phyloP scores from a whole-genome alignment of 2,888 invertebrate genomes.

The Epinotia ramella region DNA sequence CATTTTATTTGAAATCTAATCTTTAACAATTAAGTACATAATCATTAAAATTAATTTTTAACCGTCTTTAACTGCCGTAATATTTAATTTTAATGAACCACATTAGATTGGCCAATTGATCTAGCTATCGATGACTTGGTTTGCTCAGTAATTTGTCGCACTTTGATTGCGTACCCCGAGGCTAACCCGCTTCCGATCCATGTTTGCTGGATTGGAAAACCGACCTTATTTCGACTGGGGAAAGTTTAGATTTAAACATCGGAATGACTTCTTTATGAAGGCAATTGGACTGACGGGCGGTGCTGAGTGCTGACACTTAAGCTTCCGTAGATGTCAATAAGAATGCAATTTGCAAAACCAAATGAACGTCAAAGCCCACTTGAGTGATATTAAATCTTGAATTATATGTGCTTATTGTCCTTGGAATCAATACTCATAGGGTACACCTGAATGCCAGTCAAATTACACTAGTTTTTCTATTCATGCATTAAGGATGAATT shows the following conservation, averaged over 20 bases:
- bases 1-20: too few species aligned
- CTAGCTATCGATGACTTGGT: background rate
- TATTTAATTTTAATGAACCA: too few species aligned
- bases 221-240: background rate
- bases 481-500: background rate
- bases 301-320: conserved; percentile 12
- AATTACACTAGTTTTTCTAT: background rate
- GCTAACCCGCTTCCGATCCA: too few species aligned
- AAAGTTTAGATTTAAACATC: background rate
- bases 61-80: too few species aligned
- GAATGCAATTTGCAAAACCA: conserved; percentile 7
- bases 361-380: background rate
- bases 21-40: too few species aligned
- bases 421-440: too few species aligned
- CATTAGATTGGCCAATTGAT: too few species aligned
- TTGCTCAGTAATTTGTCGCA: conserved; percentile 10
- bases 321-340: conserved; percentile 18
- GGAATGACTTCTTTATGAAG: background rate
- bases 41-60: too few species aligned
- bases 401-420: too few species aligned
- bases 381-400: background rate
- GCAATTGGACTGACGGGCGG: conserved; percentile 5
- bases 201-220: background rate
- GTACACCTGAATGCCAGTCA: too few species aligned
- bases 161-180: background rate